Base-by-base conservation (phyloP, 2,113 vertebrate species). In the Pangasianodon gigas region DNA sequence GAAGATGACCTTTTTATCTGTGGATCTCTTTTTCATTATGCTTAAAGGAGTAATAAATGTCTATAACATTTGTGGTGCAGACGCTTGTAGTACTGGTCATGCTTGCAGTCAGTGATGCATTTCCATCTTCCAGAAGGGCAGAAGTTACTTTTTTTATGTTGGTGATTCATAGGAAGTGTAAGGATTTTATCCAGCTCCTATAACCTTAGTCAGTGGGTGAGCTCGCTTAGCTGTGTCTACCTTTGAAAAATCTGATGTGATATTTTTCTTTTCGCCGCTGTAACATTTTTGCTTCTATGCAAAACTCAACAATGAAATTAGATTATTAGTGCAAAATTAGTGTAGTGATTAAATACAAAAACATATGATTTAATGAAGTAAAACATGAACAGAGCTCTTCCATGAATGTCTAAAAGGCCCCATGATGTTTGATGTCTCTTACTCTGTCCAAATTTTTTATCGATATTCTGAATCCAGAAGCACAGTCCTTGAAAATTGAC, bases 1-100 rank as follows among this genome's bases (percentile, higher is more conserved):
- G 51, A 29, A 41, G 71, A 80, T 85, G 37, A 86, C 87, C 37
- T 89, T 89, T 75, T 77, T 83, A 5, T 91, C 75, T 58, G 54
- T n/a, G n/a, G 67, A 60, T 11, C 19, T 85, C 26, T 3, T 88
- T 88, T 79, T 80, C 41, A 65, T 81, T 65, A 81, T 81, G 87
- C 26, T 67, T 37, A 81, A 88, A 88, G 74, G 74, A 60, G 21
- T 80, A 79, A 87, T 87, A 60, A 60, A 75, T 87, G 86, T 46
- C 62, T 24, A 51, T 10, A 58, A 41, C 51, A n/a, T 8, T 81
- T 88, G n/a, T 67, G 75, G 29, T 65, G 29, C 41, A 21, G 26
- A 21, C 32, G 75, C 29, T 84, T 62, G 32, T 62, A 32, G n/a
- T 83, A 16, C 84, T 67, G 84, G 84, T 85, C 41, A 65, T 85